phyloP scores from a whole-genome alignment of 2,888 invertebrate species.

The Brenthis daphne region DNA sequence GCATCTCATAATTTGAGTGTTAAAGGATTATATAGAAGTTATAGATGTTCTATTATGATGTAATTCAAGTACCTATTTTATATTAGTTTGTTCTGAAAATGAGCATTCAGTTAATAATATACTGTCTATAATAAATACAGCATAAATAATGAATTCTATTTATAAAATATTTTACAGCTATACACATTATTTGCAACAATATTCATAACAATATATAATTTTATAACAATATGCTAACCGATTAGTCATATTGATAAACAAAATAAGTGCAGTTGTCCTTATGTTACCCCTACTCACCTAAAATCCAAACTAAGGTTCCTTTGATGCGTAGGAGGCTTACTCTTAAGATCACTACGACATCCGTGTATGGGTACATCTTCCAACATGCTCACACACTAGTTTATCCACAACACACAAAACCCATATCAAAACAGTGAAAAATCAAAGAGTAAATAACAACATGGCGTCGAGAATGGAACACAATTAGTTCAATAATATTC shows the following conservation, averaged over 20 bases:
- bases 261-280: slow-evolving; percentile 14
- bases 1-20: too few species aligned
- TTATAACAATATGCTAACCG: background rate
- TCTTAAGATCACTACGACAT: slow-evolving; percentile 68
- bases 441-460: slow-evolving; percentile 78
- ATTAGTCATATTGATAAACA: slow-evolving; percentile 26
- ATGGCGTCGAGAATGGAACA: slow-evolving; percentile 66
- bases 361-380: slow-evolving; percentile 81
- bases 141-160: background rate
- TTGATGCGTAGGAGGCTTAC: slow-evolving; percentile 85
- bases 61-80: too few species aligned
- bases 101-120: too few species aligned
- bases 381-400: slow-evolving; percentile 76
- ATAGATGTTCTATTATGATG: too few species aligned
- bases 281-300: slow-evolving; percentile 81
- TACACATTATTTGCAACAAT: background rate
- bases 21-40: too few species aligned
- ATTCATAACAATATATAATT: background rate
- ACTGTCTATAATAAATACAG: background rate
- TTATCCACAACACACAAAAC: slow-evolving; percentile 66
- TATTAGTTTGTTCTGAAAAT: too few species aligned
- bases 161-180: slow-evolving; percentile 1
- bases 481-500: slow-evolving; percentile 31
- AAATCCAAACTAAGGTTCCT: slow-evolving; percentile 95
- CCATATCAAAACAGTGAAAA: slow-evolving; percentile 63